phyloP scores from a whole-genome alignment of 2,113 vertebrate species.

The Nyctereutes procyonoides region DNA sequence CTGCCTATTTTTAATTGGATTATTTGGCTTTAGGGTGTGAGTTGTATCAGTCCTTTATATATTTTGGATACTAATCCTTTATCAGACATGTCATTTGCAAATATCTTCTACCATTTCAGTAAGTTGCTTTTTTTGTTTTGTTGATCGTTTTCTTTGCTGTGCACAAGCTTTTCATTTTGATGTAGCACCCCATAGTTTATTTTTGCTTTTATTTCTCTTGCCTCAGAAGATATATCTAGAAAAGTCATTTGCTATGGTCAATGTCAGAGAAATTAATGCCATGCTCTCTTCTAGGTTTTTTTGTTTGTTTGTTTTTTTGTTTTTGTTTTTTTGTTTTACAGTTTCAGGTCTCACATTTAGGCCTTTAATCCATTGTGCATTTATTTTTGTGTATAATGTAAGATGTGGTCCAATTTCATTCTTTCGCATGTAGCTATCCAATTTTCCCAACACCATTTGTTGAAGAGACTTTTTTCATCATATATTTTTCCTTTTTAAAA shows the following conservation, averaged over 20 bases:
- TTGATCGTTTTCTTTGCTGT: not conserved
- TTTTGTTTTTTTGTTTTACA: not conserved
- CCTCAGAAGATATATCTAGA: not conserved
- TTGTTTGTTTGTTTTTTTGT: no score
- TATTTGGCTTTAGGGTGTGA: not conserved
- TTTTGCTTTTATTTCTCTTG: not conserved
- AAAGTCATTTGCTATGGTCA: not conserved
- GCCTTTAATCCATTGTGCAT: not conserved
- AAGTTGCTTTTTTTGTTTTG: not conserved
- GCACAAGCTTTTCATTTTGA: not conserved
- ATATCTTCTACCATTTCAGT: not conserved
- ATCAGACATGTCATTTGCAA: not conserved
- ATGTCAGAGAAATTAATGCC: not conserved
- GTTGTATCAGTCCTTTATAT: not conserved
- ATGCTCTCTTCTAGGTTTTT: not conserved
- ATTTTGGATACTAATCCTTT: not conserved
- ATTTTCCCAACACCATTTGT: not conserved
- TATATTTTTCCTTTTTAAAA: not conserved
- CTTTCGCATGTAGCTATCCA: not conserved
- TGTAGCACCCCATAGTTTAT: not conserved
- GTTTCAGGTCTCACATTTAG: not conserved
- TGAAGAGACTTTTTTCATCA: not conserved
- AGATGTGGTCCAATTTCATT: not conserved
- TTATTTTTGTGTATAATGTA: not conserved
- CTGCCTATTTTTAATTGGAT: not conserved